Conservation (phyloP, 92 coral and sea anemone genomes). For the Plumapathes pennacea region DNA sequence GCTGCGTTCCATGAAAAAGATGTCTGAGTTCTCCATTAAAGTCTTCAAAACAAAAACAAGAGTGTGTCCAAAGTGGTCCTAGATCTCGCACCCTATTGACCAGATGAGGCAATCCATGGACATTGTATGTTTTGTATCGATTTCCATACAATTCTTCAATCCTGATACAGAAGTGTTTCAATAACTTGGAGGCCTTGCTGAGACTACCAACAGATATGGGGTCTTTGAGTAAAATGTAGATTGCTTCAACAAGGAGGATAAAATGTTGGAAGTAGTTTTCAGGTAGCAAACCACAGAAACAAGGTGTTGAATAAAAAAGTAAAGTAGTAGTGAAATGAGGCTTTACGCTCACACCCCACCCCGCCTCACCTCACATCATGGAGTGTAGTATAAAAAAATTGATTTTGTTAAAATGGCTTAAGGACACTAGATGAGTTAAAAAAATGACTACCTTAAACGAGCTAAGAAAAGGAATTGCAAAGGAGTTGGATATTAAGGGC, state of each 20-base stretch:
- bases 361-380: too few species aligned
- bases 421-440: too few species aligned
- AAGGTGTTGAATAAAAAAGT: slow-evolving; percentile 46
- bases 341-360: too few species aligned
- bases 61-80: slow-evolving; percentile 23
- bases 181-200: slow-evolving; percentile 5
- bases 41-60: slow-evolving; percentile 27
- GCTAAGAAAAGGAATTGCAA: too few species aligned
- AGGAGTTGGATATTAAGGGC: too few species aligned
- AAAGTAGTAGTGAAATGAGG: slow-evolving; percentile 11
- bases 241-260: slow-evolving; percentile 37
- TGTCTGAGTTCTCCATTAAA: slow-evolving; percentile 21
- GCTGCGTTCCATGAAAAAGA: slow-evolving; percentile 25
- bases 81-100: slow-evolving; percentile 11
- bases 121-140: slow-evolving; percentile 31
- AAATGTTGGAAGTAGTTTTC: slow-evolving; percentile 52
- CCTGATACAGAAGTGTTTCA: slow-evolving; percentile 24
- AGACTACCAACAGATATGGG: slow-evolving; percentile 3
- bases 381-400: too few species aligned
- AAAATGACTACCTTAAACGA: too few species aligned
- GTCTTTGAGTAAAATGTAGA: slow-evolving; percentile 13
- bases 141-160: slow-evolving; percentile 5
- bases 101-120: slow-evolving; percentile 23
- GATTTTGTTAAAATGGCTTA: too few species aligned
- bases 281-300: slow-evolving; percentile 32